phyloP scores from a whole-genome alignment of 2,888 invertebrate species.

The Ennomos quercinarius region DNA sequence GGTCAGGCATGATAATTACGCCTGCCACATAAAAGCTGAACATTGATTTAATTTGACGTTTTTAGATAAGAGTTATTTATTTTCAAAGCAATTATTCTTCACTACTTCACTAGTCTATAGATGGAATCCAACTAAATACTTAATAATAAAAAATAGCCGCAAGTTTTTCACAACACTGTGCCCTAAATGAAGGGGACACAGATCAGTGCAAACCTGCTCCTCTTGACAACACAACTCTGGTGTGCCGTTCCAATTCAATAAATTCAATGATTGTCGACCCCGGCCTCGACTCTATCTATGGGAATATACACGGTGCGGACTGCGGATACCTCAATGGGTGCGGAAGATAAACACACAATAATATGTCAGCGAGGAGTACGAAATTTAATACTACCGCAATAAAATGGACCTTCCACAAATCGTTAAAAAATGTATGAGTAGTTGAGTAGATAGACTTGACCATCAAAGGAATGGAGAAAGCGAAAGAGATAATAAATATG shows the following conservation, averaged over 20 bases:
- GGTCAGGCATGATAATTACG: no score
- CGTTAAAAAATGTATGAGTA: no score
- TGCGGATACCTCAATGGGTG: no score
- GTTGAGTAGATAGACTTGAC: no score
- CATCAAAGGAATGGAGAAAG: constrained; percentile 1
- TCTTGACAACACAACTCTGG: constrained; percentile 17
- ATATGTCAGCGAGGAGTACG: not conserved
- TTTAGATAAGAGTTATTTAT: no score
- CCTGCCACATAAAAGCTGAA: no score
- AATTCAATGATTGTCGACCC: constrained; percentile 30
- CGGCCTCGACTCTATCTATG: constrained; percentile 27
- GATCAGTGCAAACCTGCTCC: constrained; percentile 33
- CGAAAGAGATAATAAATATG: not conserved
- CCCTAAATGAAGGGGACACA: constrained; percentile 17
- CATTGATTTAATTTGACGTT: no score
- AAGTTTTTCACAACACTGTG: constrained; percentile 13
- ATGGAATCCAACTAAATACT: no score
- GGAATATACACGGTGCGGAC: constrained; percentile 25
- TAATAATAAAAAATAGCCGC: not conserved
- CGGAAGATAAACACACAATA: constrained; percentile 19
- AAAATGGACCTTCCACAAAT: no score
- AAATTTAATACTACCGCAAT: no score
- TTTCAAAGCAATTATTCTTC: no score
- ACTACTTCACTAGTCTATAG: no score
- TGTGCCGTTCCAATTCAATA: constrained; percentile 33